Evolutionary conservation across 92 coral and sea anemone genomes (phyloP).

Genomic region (Paragorgia papillata): DNA sequence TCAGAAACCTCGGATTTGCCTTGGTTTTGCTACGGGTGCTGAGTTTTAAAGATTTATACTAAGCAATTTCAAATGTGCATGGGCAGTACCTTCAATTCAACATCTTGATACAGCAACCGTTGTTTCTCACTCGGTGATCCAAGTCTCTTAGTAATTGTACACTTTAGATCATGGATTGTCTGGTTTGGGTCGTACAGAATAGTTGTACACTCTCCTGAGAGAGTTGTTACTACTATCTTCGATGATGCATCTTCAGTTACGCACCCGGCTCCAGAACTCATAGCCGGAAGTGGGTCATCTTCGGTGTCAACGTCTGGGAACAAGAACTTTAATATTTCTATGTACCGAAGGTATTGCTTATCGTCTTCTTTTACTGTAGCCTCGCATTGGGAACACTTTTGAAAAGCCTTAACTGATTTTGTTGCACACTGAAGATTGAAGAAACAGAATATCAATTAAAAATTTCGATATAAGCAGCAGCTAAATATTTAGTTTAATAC

Average conservation of each 20-base stretch:
- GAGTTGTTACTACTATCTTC: background rate
- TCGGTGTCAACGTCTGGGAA: background rate
- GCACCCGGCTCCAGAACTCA: background rate
- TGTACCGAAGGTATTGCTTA: conserved; percentile 14
- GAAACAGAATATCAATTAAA: too few species aligned
- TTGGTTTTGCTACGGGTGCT: too few species aligned
- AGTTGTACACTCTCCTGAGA: conserved; percentile 1
- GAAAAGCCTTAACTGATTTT: background rate
- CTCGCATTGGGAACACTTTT: conserved; percentile 42
- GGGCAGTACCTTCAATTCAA: conserved; percentile 6
- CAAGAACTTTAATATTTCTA: conserved; percentile 22
- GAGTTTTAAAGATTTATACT: too few species aligned
- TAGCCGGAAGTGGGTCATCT: background rate
- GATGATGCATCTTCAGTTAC: background rate
- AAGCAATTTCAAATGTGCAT: too few species aligned
- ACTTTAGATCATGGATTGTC: background rate
- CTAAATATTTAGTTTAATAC: too few species aligned
- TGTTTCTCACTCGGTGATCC: background rate
- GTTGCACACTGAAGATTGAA: conserved; percentile 20
- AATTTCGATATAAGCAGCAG: too few species aligned
- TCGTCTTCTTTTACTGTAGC: conserved; percentile 11
- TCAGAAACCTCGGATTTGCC: too few species aligned
- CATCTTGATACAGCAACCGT: background rate
- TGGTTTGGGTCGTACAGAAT: background rate
- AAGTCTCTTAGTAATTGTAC: background rate